These are phyloP conservation scores for Pachyramphus minor DNA, from an alignment of 2,113 vertebrate genomes.

Conservation along the genomic window DNA sequence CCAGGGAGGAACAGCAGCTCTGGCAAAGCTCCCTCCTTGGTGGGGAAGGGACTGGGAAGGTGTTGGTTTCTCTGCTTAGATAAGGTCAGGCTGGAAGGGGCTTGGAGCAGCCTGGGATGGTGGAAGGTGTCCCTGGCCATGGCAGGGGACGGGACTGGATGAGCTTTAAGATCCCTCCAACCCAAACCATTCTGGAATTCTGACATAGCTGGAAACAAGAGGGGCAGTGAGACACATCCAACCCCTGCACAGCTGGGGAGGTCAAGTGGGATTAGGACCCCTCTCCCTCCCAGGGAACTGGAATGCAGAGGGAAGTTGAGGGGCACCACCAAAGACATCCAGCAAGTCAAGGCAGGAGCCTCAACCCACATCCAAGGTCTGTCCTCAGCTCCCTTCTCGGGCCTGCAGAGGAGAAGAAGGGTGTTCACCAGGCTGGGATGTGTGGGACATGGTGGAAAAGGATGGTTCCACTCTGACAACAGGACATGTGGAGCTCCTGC, in stretches of 20 bases:
- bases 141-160: not conserved
- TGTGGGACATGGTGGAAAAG: not conserved
- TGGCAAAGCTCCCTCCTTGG: not conserved
- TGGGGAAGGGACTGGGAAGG: not conserved
- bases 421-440: not conserved
- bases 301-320: not conserved
- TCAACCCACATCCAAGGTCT: not conserved
- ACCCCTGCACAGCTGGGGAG: not conserved
- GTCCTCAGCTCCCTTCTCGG: not conserved
- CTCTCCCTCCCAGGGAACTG: accelerated
- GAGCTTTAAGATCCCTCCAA: not conserved
- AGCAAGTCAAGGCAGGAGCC: not conserved
- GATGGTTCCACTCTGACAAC: not conserved
- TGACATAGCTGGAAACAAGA: not conserved
- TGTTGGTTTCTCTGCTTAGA: not conserved
- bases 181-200: not conserved
- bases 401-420: not conserved
- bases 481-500: not conserved
- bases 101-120: not conserved
- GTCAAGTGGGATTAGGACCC: not conserved
- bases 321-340: not conserved
- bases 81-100: not conserved
- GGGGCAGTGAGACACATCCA: not conserved
- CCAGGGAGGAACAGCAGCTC: not conserved
- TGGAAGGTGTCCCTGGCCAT: not conserved